Evolutionary conservation across 2,113 vertebrate species (phyloP).

Genomic region (Elachura formosa): DNA sequence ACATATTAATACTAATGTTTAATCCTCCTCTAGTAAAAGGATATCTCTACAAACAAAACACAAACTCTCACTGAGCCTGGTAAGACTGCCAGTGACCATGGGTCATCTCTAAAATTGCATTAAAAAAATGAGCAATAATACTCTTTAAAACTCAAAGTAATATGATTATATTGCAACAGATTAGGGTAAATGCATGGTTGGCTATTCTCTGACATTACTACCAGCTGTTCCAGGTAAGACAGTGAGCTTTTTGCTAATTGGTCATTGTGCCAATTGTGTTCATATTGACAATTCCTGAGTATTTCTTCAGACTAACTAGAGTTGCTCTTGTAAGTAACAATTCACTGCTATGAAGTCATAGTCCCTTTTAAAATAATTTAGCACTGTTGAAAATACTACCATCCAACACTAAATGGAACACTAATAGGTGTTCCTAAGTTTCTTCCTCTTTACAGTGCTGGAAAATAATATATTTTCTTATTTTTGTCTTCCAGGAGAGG

Average conservation of each 20-base stretch:
- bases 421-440: not conserved
- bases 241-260: no score
- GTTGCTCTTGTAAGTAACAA: not conserved
- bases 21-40: not conserved
- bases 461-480: not conserved
- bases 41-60: not conserved
- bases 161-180: not conserved
- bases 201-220: not conserved
- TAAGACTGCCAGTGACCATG: not conserved
- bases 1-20: not conserved
- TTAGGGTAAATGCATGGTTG: not conserved
- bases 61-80: not conserved
- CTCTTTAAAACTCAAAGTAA: not conserved
- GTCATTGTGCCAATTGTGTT: no score
- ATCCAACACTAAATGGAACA: not conserved
- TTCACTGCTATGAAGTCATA: not conserved
- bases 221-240: not conserved
- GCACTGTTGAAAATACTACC: not conserved
- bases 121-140: not conserved
- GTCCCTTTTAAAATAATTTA: not conserved
- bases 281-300: not conserved
- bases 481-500: not conserved
- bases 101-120: not conserved
- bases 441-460: not conserved
- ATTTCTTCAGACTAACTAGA: not conserved